phyloP scores from a whole-genome alignment of 2,113 vertebrate species.

The Rhea pennata region DNA sequence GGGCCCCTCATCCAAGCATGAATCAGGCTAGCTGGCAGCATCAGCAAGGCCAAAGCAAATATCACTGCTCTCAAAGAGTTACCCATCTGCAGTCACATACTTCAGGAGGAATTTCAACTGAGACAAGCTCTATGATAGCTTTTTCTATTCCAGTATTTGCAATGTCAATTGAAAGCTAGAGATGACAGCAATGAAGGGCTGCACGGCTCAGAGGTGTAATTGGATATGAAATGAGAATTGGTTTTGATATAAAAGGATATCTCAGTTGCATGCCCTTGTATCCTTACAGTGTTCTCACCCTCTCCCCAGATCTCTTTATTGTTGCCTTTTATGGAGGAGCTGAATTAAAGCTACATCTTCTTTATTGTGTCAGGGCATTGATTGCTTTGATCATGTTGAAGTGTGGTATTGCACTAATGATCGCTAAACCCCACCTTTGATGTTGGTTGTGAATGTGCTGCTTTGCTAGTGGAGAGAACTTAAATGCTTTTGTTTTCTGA shows the following conservation, averaged over 20 bases:
- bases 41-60: neutral
- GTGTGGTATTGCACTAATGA: neutral
- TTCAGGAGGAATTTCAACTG: neutral
- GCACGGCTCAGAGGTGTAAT: conserved; percentile 15
- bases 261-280: neutral
- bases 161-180: conserved; percentile 17
- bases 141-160: neutral
- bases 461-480: conserved; percentile 10
- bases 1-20: neutral
- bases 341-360: conserved; percentile 12
- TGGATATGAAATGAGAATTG: conserved; percentile 28
- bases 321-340: conserved; percentile 4
- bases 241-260: conserved; percentile 15
- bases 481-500: conserved; percentile 51
- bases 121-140: neutral
- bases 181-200: neutral
- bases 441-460: neutral
- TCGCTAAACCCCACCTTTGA: conserved; percentile 13
- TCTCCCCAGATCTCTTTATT: conserved; percentile 2
- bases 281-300: neutral
- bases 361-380: neutral
- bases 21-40: neutral
- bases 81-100: neutral
- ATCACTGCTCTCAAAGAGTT: neutral
- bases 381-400: conserved; percentile 43